Percentiles rank a stretch among this genome's conserved stretches.
Conservation (phyloP, 2,113 vertebrate species). For the Oplegnathus fasciatus region DNA sequence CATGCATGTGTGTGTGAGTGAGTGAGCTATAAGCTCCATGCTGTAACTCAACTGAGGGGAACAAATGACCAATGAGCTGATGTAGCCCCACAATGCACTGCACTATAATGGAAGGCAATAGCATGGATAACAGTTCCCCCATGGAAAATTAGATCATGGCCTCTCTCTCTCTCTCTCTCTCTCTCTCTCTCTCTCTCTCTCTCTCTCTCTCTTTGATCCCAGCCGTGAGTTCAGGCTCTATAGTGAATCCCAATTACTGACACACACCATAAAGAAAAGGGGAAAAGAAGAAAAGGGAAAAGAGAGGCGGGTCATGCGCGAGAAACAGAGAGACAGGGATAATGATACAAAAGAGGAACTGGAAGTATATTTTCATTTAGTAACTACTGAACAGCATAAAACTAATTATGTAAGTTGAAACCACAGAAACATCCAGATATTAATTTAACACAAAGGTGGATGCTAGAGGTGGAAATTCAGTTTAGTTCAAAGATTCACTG, state of each 20-base stretch:
- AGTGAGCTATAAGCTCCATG: constrained; percentile 22
- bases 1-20: constrained; percentile 11
- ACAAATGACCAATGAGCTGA: constrained; percentile 59
- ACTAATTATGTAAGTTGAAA: constrained; percentile 4
- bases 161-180: constrained; percentile 31
- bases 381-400: constrained; percentile 12
- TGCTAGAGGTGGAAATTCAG: not conserved
- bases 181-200: not conserved
- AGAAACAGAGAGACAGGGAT: constrained; percentile 17
- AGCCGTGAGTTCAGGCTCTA: constrained; percentile 31
- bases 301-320: not conserved
- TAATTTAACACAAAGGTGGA: constrained; percentile 10
- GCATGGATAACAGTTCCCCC: constrained; percentile 41
- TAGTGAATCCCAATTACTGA: constrained; percentile 56
- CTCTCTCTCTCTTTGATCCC: constrained; percentile 46
- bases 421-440: not conserved
- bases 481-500: not conserved
- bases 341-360: constrained; percentile 19
- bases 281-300: not conserved
- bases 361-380: constrained; percentile 21
- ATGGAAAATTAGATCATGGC: constrained; percentile 48
- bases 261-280: constrained; percentile 32
- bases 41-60: constrained; percentile 45
- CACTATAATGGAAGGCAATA: constrained; percentile 46
- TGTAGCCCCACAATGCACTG: constrained; percentile 53